Evolutionary conservation across 2,888 invertebrate species (phyloP), one percentile per base, ranked within the genome.

Genomic region (Gymnocheta viridis): DNA sequence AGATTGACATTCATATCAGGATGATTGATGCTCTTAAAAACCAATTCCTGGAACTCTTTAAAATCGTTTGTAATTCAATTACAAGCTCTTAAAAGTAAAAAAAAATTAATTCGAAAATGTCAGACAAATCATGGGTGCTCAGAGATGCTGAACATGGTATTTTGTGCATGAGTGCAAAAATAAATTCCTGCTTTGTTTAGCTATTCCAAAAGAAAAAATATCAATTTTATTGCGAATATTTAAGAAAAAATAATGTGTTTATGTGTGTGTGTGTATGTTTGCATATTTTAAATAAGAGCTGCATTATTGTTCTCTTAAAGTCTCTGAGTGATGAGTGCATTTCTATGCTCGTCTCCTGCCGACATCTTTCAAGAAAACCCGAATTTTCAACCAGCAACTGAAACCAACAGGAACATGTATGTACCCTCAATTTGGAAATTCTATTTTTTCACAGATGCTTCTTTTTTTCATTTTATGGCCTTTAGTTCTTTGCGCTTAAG

Each of bases 401-500:
- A 19, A 74, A 41, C 41, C 5, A 38, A n/a, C n/a, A 19, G 27
- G 41, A 62, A 44, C 17, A 17, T 62, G n/a, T 17, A 27, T 69
- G 27, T 41, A 14, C 27, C 27, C 27, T 24, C 27, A n/a, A 69
- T 54, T 54, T n/a, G 17, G 17, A 51, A 38, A 44, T 54, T 70
- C 24, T 5, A 44, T 32, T 44, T 47, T 74, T 83, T 66, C 51
- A 32, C 69, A 81, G 84, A 73, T 77, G 84, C 84, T 81, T 66
- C 47, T 19, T 51, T 74, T 54, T 41, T 35, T 7, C 24, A 9
- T 35, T 47, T 72, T 54, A 51, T 74, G 74, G 51, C 74, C 67
- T 73, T 81, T 62, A 81, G 84, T 84, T 84, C 81, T 73, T 81
- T 54, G 67, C 77, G 44, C 35, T 84, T 49, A 49, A 81, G 78